Base-by-base conservation (phyloP, 1,140 invertebrate species). In the Ceratitis capitata region DNA sequence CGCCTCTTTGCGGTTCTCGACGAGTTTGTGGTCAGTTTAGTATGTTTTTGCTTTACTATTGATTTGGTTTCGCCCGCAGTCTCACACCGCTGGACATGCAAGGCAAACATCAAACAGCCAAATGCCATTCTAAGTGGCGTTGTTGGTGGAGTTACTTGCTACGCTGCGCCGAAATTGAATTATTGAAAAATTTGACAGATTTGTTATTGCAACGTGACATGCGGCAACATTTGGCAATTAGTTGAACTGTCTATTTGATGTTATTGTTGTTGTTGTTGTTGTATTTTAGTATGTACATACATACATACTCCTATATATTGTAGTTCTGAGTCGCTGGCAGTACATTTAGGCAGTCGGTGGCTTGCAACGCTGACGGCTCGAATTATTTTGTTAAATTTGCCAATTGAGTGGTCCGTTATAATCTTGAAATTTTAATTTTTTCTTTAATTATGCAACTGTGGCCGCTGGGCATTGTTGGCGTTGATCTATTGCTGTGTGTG, bases 221-320 rank as follows among this genome's bases (percentile, higher is more conserved):
- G 88, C 90, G 86, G 87, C 89, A 89, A 88, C 90, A 89, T 86
- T 61, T 84, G 87, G 88, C 87, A 90, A 90, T 90, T 89, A 90
- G 90, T 90, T 87, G 51, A 29, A 23, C 64, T 35, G 23, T 85
- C 69, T 84, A 16, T 10, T 53, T 14, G 69, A 1, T 14, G n/a
- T 78, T 4, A 39, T 42, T n/a, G 35, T n/a, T n/a, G 12, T 16
- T 45, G 64, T 61, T 23, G 69, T 35, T 64, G 39, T n/a, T n/a
- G n/a, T n/a, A n/a, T n/a, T n/a, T n/a, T n/a, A n/a, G n/a, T n/a
- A n/a, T n/a, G n/a, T n/a, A n/a, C n/a, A n/a, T n/a, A n/a, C n/a
- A n/a, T n/a, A n/a, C n/a, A n/a, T n/a, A n/a, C n/a, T n/a, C n/a
- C n/a, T n/a, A n/a, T n/a, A n/a, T 29, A 16, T 26, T 26, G 23